Conservation (phyloP, 2,797 vertebrate genomes). For the Pseudochromis fuscus region DNA sequence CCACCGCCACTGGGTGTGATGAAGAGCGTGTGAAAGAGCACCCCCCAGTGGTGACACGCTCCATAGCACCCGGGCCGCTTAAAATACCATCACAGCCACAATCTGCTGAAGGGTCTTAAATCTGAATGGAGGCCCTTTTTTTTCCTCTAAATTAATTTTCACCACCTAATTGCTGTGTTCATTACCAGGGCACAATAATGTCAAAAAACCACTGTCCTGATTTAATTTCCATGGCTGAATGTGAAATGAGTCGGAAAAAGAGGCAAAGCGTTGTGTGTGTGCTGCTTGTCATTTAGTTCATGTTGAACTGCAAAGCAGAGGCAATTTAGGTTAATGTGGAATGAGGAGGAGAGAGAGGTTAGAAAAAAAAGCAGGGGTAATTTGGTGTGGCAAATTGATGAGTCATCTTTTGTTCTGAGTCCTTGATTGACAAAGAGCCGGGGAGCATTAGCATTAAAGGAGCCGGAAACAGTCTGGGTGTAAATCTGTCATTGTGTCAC, state of each 20-base stretch:
- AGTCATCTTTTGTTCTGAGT: constrained; percentile 71
- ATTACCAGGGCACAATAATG: constrained; percentile 76
- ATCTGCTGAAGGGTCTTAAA: constrained; percentile 48
- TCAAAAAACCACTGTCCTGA: constrained; percentile 70
- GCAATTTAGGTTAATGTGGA: constrained; percentile 77
- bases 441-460: constrained; percentile 21
- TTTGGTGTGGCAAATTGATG: constrained; percentile 76
- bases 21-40: constrained; percentile 58
- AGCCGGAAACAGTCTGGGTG: constrained; percentile 25
- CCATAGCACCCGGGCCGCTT: constrained; percentile 14
- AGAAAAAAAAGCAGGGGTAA: constrained; percentile 53
- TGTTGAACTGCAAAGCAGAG: constrained; percentile 71
- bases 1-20: constrained; percentile 33
- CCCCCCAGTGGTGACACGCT: constrained; percentile 66
- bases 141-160: constrained; percentile 71
- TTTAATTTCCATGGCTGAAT: constrained; percentile 77
- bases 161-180: constrained; percentile 73
- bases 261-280: constrained; percentile 61
- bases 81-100: constrained; percentile 37
- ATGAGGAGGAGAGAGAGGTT: constrained; percentile 52
- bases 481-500: constrained; percentile 60
- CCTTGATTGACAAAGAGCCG: constrained; percentile 67
- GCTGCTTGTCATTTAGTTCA: constrained; percentile 71
- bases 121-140: constrained; percentile 39
- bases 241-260: constrained; percentile 81